Evolutionary conservation across 2,113 vertebrate genomes (phyloP).

Genomic region (Halichoerus grypus): DNA sequence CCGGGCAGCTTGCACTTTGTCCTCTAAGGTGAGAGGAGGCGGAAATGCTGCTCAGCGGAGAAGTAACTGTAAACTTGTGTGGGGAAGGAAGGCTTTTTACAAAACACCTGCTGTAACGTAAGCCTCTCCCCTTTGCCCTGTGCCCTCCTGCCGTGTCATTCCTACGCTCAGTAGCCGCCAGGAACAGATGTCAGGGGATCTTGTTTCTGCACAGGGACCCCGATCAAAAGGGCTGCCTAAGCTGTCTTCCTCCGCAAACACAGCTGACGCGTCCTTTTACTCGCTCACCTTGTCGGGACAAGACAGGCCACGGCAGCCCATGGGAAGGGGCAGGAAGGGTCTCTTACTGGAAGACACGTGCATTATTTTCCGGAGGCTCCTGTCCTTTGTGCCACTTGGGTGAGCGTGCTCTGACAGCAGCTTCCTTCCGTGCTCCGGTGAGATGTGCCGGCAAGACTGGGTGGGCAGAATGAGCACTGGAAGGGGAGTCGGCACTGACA

Average conservation of each 20-base stretch:
- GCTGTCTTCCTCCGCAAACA: background rate
- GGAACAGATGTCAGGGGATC: slow-evolving; percentile 27
- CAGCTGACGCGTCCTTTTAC: background rate
- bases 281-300: slow-evolving; percentile 25
- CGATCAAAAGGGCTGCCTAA: background rate
- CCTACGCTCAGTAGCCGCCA: background rate
- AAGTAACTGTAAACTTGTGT: background rate
- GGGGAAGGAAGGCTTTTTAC: slow-evolving; percentile 51
- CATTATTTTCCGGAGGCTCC: background rate
- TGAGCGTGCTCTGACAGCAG: background rate
- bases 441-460: background rate
- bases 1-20: slow-evolving; percentile 64
- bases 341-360: background rate
- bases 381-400: background rate
- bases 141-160: background rate
- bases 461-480: background rate
- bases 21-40: background rate
- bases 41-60: slow-evolving; percentile 7
- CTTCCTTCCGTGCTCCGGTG: background rate
- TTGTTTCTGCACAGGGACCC: background rate
- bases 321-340: background rate
- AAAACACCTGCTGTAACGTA: slow-evolving; percentile 47
- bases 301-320: background rate
- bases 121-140: slow-evolving; percentile 13
- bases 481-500: background rate